A percentile compares a stretch with the other conserved stretches of the same genome.
These are phyloP conservation scores for Echeneis naucrates DNA, from an alignment of 2,797 vertebrate species.

Conservation along the genomic window DNA sequence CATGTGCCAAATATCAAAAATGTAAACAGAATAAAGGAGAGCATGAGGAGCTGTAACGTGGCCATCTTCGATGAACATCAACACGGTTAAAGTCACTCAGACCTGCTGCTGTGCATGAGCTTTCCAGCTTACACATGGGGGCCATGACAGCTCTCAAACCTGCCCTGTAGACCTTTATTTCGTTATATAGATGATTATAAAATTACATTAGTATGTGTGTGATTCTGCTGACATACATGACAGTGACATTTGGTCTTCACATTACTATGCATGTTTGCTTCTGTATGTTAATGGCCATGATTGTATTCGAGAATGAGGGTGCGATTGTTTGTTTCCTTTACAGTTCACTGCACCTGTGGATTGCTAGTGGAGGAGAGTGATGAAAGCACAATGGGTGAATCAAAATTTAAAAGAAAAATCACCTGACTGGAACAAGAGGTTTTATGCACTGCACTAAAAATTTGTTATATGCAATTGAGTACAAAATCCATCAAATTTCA, in stretches of 20 bases:
- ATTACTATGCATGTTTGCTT: constrained; percentile 35
- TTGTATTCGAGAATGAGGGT: constrained; percentile 58
- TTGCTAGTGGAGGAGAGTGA: constrained; percentile 70
- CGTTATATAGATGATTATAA: constrained; percentile 51
- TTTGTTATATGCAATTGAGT: constrained; percentile 24
- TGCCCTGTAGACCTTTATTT: constrained; percentile 37
- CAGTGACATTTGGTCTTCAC: constrained; percentile 49
- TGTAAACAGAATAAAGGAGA: constrained; percentile 34
- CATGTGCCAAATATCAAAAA: constrained; percentile 35
- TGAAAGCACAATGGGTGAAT: constrained; percentile 60
- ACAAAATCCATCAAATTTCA: constrained; percentile 8
- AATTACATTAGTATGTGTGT: constrained; percentile 40
- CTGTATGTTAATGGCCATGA: constrained; percentile 57
- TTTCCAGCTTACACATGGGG: constrained; percentile 17
- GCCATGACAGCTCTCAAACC: constrained; percentile 15
- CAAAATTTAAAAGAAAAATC: constrained; percentile 43
- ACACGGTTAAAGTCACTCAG: constrained; percentile 16
- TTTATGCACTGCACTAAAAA: constrained; percentile 22
- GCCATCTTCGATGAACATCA: constrained; percentile 8
- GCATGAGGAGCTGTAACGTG: constrained; percentile 12
- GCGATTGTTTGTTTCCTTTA: constrained; percentile 74
- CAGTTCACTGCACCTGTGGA: constrained; percentile 78
- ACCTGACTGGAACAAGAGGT: constrained; percentile 20
- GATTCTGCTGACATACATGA: constrained; percentile 45
- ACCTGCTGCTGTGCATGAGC: constrained; percentile 4